phyloP scores from a whole-genome alignment of 2,113 vertebrate species.

The Atractosteus spatula region DNA sequence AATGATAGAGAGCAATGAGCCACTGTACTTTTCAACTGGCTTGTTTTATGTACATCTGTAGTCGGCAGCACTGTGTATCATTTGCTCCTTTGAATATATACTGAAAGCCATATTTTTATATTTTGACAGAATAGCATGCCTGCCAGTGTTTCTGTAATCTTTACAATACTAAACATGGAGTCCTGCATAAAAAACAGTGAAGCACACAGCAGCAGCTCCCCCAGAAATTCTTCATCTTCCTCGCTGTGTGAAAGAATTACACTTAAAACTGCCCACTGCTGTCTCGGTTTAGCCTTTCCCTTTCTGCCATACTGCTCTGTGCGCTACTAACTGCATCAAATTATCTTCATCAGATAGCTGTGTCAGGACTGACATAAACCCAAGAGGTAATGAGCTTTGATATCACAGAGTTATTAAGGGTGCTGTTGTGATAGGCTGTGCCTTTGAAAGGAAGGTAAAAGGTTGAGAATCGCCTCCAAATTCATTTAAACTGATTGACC shows the following conservation, averaged over 20 bases:
- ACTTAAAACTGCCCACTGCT: background rate
- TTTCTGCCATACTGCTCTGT: background rate
- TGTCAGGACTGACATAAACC: conserved; percentile 28
- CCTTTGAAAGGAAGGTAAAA: conserved; percentile 30
- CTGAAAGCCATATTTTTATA: too few species aligned
- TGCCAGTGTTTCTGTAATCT: too few species aligned
- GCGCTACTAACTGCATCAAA: background rate
- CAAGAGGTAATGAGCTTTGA: conserved; percentile 37
- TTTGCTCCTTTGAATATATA: too few species aligned
- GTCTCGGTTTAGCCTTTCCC: background rate
- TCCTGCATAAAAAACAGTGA: background rate
- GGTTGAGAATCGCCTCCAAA: conserved; percentile 31
- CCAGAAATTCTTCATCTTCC: background rate
- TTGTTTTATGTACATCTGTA: too few species aligned
- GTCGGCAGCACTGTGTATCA: too few species aligned
- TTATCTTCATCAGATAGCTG: conserved; percentile 53
- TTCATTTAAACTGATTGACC: conserved; percentile 42
- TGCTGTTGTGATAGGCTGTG: background rate
- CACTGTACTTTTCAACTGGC: too few species aligned
- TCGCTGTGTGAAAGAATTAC: background rate
- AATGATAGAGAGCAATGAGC: too few species aligned
- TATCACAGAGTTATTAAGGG: background rate
- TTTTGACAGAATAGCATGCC: too few species aligned
- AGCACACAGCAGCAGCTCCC: too few species aligned
- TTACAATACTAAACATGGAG: too few species aligned